Percentiles rank a stretch among this genome's conserved stretches.
These are phyloP conservation scores for Microctenopoma stevenorrisi DNA, from an alignment of 2,797 vertebrate species.

Conservation along the genomic window DNA sequence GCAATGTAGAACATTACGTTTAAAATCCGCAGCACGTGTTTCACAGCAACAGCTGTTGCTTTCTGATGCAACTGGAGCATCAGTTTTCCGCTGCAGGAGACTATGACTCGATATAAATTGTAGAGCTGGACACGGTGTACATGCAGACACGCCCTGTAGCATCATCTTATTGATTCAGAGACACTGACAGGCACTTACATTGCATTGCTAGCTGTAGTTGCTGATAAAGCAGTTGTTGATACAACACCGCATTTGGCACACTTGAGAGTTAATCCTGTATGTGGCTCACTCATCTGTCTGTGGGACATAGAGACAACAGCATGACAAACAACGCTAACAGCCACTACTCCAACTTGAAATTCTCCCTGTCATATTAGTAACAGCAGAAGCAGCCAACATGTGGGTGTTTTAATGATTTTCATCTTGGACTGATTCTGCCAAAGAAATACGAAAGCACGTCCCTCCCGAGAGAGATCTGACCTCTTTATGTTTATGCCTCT, in stretches of 20 bases:
- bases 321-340: slow-evolving; percentile 72
- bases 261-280: slow-evolving; percentile 99
- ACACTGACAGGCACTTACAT: slow-evolving; percentile 93
- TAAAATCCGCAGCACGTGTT: not conserved
- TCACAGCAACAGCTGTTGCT: slow-evolving; percentile 14
- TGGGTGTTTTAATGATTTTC: slow-evolving; percentile 71
- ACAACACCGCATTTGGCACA: slow-evolving; percentile 99
- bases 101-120: slow-evolving; percentile 31
- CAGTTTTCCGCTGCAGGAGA: slow-evolving; percentile 48
- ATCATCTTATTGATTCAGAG: slow-evolving; percentile 75
- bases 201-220: slow-evolving; percentile 99
- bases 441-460: slow-evolving; percentile 55
- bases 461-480: slow-evolving; percentile 71
- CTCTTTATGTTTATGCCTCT: slow-evolving; percentile 76
- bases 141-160: slow-evolving; percentile 59
- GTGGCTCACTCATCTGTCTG: slow-evolving; percentile 99
- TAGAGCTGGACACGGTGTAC: slow-evolving; percentile 54
- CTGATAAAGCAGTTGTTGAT: slow-evolving; percentile 99
- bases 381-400: slow-evolving; percentile 59
- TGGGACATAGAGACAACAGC: slow-evolving; percentile 85
- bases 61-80: slow-evolving; percentile 20
- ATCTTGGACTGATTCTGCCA: slow-evolving; percentile 81
- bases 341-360: slow-evolving; percentile 54
- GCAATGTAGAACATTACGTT: slow-evolving; percentile 15
- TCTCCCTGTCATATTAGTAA: slow-evolving; percentile 59